Evolutionary conservation across 2,888 invertebrate species (phyloP).

Genomic region (Acrobasis consociella): DNA sequence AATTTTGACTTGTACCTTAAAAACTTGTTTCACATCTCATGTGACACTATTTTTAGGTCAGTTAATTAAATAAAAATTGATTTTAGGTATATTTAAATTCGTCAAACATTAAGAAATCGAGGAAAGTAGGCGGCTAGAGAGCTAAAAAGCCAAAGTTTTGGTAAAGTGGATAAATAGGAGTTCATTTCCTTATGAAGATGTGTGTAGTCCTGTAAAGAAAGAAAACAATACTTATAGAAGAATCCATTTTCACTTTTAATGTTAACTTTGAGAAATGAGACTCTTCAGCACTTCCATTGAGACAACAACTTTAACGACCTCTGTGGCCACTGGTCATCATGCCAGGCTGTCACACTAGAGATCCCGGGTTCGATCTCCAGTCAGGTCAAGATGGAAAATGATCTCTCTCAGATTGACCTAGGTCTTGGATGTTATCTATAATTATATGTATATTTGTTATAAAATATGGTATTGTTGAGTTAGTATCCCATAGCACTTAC

Average conservation of each 20-base stretch:
- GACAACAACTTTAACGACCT: too few relatives aligned
- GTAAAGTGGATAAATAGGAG: conserved; percentile 52
- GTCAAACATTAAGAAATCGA: conserved; percentile 44
- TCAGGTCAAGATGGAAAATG: too few relatives aligned
- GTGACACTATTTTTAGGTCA: conserved; percentile 34
- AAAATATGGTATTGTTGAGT: too few relatives aligned
- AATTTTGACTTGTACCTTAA: neutral
- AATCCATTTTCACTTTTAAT: neutral
- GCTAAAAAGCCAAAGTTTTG: conserved; percentile 60
- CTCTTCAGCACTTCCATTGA: too few relatives aligned
- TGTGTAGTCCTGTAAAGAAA: conserved; percentile 49
- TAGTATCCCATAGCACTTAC: too few relatives aligned
- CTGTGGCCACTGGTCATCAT: too few relatives aligned
- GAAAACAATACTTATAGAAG: conserved; percentile 24
- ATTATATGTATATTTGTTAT: too few relatives aligned
- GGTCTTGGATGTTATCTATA: too few relatives aligned
- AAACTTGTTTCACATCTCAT: conserved; percentile 23
- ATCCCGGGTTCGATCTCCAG: too few relatives aligned
- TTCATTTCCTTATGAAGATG: conserved; percentile 37
- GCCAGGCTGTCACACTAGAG: too few relatives aligned
- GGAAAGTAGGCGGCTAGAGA: conserved; percentile 61
- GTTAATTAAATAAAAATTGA: conserved; percentile 47
- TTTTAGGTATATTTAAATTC: conserved; percentile 41
- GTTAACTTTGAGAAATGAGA: too few relatives aligned
- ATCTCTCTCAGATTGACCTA: too few relatives aligned